These are phyloP conservation scores for Hololepta plana DNA, from an alignment of 2,888 invertebrate species.

Conservation along the genomic window DNA sequence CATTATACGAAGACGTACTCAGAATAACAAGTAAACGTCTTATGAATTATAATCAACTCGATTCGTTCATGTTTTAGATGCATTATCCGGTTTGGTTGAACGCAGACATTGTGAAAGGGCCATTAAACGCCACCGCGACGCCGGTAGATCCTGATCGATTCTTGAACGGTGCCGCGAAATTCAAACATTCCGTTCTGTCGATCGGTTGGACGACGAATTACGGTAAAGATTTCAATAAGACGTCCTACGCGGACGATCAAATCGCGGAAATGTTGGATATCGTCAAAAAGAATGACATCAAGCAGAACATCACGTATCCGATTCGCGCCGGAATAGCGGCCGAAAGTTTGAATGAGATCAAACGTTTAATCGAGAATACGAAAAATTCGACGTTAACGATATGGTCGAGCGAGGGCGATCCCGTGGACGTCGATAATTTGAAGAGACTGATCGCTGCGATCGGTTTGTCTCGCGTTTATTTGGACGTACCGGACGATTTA, in stretches of 20 bases:
- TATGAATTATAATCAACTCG: too few relatives aligned
- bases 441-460: slow-evolving; percentile 45
- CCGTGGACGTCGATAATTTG: slow-evolving; percentile 45
- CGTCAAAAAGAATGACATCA: slow-evolving; percentile 33
- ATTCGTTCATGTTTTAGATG: slow-evolving; percentile 39
- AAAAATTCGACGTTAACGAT: slow-evolving; percentile 54
- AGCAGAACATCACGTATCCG: slow-evolving; percentile 65
- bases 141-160: slow-evolving; percentile 51
- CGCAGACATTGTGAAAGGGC: slow-evolving; percentile 69
- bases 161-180: slow-evolving; percentile 34
- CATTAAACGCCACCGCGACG: slow-evolving; percentile 36
- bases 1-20: slow-evolving; percentile 9
- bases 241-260: slow-evolving; percentile 41
- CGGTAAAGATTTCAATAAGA: slow-evolving; percentile 31
- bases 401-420: slow-evolving; percentile 54
- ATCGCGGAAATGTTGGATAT: slow-evolving; percentile 49
- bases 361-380: slow-evolving; percentile 35
- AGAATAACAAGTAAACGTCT: too few relatives aligned
- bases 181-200: slow-evolving; percentile 50
- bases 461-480: slow-evolving; percentile 48
- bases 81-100: slow-evolving; percentile 69
- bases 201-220: slow-evolving; percentile 73
- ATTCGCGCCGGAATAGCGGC: slow-evolving; percentile 53
- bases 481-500: slow-evolving; percentile 57
- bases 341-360: slow-evolving; percentile 40